A percentile compares a stretch with the other conserved stretches of the same genome.
phyloP scores from a whole-genome alignment of 2,888 invertebrate genomes.

The Rhimphoctona megacephalus region DNA sequence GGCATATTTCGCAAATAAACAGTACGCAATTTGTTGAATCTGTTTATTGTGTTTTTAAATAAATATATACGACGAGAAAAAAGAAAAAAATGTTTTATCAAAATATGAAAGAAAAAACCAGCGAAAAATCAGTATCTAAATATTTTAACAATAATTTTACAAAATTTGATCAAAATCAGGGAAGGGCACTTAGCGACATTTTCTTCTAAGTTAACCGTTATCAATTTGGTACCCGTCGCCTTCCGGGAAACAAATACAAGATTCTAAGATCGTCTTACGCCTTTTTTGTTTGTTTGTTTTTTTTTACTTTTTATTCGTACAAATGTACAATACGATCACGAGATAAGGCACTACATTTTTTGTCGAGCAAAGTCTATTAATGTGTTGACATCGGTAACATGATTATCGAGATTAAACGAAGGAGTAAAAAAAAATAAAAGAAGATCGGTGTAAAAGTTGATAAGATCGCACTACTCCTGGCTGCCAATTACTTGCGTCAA shows the following conservation, averaged over 20 bases:
- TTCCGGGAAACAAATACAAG: background rate
- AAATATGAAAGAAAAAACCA: background rate
- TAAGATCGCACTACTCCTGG: background rate
- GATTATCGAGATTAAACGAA: constrained; percentile 15
- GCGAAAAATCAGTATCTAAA: background rate
- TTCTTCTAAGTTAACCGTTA: background rate
- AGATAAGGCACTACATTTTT: constrained; percentile 22
- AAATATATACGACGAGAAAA: no score
- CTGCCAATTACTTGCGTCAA: background rate
- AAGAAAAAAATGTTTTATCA: no score
- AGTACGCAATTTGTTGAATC: no score
- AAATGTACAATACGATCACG: background rate
- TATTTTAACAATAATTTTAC: background rate
- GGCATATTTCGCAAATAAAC: background rate
- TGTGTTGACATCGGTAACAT: constrained; percentile 10
- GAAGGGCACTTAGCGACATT: background rate
- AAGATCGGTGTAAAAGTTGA: background rate
- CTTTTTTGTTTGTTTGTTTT: constrained; percentile 23
- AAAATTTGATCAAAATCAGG: background rate
- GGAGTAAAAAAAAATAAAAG: constrained; percentile 6
- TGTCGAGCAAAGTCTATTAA: constrained; percentile 24
- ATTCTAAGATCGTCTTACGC: background rate
- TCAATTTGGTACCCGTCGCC: background rate
- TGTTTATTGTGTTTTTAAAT: no score
- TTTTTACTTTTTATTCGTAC: background rate